A percentile compares a stretch with the other conserved stretches of the same genome.
phyloP scores from a whole-genome alignment of 2,113 vertebrate genomes.

The Polypterus bichir region DNA sequence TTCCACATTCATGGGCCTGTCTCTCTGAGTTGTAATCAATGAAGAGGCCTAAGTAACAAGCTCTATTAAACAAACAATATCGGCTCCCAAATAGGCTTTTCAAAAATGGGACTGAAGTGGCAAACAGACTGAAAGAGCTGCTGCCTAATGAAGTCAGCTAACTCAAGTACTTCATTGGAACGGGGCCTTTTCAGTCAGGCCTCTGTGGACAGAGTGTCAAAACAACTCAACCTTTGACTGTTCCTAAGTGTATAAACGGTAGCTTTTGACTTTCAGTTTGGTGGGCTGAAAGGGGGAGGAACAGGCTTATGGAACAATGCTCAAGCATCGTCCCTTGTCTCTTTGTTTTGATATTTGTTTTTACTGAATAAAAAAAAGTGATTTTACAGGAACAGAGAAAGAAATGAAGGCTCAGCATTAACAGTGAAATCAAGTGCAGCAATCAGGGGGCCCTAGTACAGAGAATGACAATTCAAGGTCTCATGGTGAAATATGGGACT shows the following conservation, averaged over 20 bases:
- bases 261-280: conserved; percentile 52
- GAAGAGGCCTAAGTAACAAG: conserved; percentile 32
- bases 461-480: too few relatives aligned
- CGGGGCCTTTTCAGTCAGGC: conserved; percentile 36
- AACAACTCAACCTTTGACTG: conserved; percentile 46
- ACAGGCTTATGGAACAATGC: conserved; percentile 48
- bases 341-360: too few relatives aligned
- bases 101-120: conserved; percentile 41
- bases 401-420: too few relatives aligned
- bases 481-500: too few relatives aligned
- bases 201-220: conserved; percentile 54
- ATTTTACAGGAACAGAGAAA: too few relatives aligned
- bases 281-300: conserved; percentile 44
- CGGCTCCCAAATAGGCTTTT: conserved; percentile 42
- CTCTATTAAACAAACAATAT: conserved; percentile 56
- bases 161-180: conserved; percentile 51
- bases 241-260: conserved; percentile 42
- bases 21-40: conserved; percentile 25
- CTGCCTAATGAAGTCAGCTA: conserved; percentile 52
- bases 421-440: too few relatives aligned
- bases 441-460: too few relatives aligned
- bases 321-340: too few relatives aligned
- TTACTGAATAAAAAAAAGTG: too few relatives aligned
- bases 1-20: conserved; percentile 22
- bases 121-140: conserved; percentile 40